A percentile compares a stretch with the other conserved stretches of the same genome.
These are phyloP conservation scores for Drosophila ohnishii DNA, from an alignment of 1,140 invertebrate genomes.

Conservation along the genomic window DNA sequence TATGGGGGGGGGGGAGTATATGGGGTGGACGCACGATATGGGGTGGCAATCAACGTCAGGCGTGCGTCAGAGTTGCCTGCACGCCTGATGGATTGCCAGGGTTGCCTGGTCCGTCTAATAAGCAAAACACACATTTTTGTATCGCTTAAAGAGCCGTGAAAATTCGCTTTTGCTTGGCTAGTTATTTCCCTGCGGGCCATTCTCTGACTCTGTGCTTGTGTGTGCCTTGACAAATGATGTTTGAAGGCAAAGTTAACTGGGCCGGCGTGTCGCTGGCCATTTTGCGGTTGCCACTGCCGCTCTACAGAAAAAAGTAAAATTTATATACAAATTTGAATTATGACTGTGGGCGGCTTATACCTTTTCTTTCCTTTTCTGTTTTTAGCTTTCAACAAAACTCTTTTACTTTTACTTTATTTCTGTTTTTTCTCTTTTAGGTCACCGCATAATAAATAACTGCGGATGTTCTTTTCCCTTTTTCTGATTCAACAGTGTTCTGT, in stretches of 20 bases:
- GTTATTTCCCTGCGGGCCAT: slow-evolving; percentile 37
- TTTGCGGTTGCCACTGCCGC: slow-evolving; percentile 21
- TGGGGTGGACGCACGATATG: slow-evolving; percentile 1
- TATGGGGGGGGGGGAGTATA: background rate
- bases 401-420: slow-evolving; percentile 34
- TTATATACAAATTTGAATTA: slow-evolving; percentile 71
- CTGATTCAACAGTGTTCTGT: slow-evolving; percentile 30
- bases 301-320: slow-evolving; percentile 42
- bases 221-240: slow-evolving; percentile 59
- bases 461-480: slow-evolving; percentile 41
- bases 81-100: slow-evolving; percentile 50
- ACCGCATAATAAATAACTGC: slow-evolving; percentile 72
- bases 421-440: slow-evolving; percentile 29
- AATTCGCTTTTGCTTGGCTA: slow-evolving; percentile 31
- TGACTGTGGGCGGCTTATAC: slow-evolving; percentile 43
- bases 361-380: slow-evolving; percentile 49
- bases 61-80: slow-evolving; percentile 42
- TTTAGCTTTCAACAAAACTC: slow-evolving; percentile 63
- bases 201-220: slow-evolving; percentile 4
- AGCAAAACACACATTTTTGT: slow-evolving; percentile 48
- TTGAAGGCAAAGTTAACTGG: slow-evolving; percentile 64
- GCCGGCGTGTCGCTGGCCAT: slow-evolving; percentile 44
- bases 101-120: slow-evolving; percentile 49
- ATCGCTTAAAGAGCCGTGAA: slow-evolving; percentile 59
- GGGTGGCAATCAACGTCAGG: slow-evolving; percentile 62